phyloP scores from a whole-genome alignment of 2,797 vertebrate species.

The Darevskia nairensis region DNA sequence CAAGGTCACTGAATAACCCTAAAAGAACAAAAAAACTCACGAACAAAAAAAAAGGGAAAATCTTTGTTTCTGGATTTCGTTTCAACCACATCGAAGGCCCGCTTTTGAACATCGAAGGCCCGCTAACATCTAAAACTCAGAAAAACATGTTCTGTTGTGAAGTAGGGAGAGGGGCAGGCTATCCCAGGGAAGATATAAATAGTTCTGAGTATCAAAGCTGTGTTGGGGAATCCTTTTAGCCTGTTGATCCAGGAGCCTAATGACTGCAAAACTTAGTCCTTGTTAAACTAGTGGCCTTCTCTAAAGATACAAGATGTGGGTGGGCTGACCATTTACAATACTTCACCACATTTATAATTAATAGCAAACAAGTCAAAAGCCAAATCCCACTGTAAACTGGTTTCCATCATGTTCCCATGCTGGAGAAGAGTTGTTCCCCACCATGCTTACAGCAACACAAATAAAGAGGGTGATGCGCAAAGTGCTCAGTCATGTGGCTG shows the following conservation, averaged over 20 bases:
- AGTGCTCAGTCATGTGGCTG: neutral
- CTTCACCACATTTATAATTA: neutral
- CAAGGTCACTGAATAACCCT: too few species aligned
- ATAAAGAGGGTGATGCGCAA: neutral
- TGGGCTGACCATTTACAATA: neutral
- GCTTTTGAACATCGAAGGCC: too few species aligned
- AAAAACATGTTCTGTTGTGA: too few species aligned
- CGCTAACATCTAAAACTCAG: too few species aligned
- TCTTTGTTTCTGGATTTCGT: too few species aligned
- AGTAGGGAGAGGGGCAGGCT: too few species aligned
- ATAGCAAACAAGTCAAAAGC: neutral
- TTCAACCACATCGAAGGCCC: too few species aligned
- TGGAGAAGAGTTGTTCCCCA: neutral
- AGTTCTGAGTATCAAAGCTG: neutral
- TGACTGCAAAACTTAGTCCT: neutral
- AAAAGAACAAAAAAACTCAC: too few species aligned
- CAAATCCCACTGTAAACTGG: neutral
- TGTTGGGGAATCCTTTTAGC: neutral
- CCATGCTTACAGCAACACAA: neutral
- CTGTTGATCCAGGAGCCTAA: neutral
- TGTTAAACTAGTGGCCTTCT: neutral
- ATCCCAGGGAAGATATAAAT: too few species aligned
- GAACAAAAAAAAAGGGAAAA: too few species aligned
- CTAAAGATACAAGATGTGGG: neutral
- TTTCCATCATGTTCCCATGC: neutral